A percentile compares a stretch with the other conserved stretches of the same genome.
These are phyloP conservation scores for Oreochromis niloticus DNA, from an alignment of 2,113 vertebrate genomes.

Conservation along the genomic window DNA sequence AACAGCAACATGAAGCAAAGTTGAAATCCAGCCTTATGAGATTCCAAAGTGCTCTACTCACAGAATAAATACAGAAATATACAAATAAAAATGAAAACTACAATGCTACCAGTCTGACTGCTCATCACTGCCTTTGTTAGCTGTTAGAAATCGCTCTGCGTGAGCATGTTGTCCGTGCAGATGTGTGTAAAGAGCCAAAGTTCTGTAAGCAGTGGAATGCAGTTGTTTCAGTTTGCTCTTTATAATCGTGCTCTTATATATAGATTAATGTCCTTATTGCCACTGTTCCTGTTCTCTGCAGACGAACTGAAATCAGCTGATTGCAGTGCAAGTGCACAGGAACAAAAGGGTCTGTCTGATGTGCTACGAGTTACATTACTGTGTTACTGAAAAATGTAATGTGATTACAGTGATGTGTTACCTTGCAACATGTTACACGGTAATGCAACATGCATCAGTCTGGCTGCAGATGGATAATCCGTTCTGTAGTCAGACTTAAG, in stretches of 20 bases:
- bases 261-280: background rate
- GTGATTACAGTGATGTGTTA: background rate
- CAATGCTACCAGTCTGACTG: background rate
- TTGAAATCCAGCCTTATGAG: background rate
- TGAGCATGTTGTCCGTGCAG: background rate
- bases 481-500: background rate
- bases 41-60: background rate
- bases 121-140: background rate
- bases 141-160: background rate
- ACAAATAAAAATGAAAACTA: background rate
- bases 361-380: background rate
- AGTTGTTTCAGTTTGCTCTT: background rate
- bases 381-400: background rate
- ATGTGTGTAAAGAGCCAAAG: background rate
- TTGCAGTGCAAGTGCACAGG: background rate
- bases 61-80: background rate
- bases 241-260: background rate
- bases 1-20: background rate
- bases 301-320: background rate
- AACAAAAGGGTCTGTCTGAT: background rate
- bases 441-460: background rate
- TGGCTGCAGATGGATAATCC: background rate
- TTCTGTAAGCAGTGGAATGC: background rate
- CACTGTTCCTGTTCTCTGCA: background rate
- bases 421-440: background rate